Evolutionary conservation across 2,888 invertebrate genomes (phyloP).

Genomic region (Pecten maximus): DNA sequence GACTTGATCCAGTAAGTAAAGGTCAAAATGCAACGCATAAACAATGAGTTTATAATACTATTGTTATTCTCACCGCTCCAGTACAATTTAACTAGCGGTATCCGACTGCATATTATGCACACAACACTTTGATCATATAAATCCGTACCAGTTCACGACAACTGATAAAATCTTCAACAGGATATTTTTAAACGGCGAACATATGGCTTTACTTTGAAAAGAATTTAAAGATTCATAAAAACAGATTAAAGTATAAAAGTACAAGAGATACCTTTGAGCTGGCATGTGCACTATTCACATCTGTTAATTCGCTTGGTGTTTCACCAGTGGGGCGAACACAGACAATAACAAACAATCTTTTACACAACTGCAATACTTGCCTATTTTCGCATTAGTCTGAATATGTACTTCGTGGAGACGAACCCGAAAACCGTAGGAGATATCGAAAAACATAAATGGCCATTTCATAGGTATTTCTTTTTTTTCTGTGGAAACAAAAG

Average conservation of each 20-base stretch:
- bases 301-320: conserved; percentile 1
- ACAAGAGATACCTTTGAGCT: conserved; percentile 23
- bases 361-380: conserved; percentile 14
- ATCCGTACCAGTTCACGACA: background rate
- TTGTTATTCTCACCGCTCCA: background rate
- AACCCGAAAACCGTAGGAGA: conserved; percentile 8
- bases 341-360: conserved; percentile 13
- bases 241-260: conserved; percentile 30
- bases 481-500: background rate
- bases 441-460: conserved; percentile 18
- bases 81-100: background rate
- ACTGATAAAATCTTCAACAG: background rate
- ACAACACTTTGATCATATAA: background rate
- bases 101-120: background rate
- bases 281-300: conserved; percentile 26
- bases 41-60: background rate
- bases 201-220: conserved; percentile 2
- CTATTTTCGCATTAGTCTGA: conserved; percentile 4
- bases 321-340: conserved; percentile 13
- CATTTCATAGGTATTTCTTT: background rate
- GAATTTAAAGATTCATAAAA: conserved; percentile 28
- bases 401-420: conserved; percentile 25
- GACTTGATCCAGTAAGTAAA: background rate
- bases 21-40: background rate
- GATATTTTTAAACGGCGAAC: conserved; percentile 1